Evolutionary conservation across 2,888 invertebrate species (phyloP), one percentile per base, ranked within the genome.

Genomic region (Yponomeuta malinellus): DNA sequence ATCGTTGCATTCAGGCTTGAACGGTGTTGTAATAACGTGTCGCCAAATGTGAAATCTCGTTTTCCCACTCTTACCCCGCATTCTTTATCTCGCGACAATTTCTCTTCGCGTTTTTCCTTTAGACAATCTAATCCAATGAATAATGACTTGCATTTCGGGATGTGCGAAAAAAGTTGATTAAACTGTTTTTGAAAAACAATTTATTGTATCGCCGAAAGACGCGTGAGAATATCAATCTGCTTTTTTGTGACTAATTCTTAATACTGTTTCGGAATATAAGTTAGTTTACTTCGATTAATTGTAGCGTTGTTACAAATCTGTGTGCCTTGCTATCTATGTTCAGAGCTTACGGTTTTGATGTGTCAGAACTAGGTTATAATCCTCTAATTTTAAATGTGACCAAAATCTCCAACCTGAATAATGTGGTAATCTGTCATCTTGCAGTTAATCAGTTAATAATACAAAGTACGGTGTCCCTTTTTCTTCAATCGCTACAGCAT

Each of bases 81-180:
- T 59, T 59, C 52, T 59, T 59, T 59, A 59, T 59, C 52, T 59
- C 15, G 52, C 52, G 52, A 59, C 52, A 59, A 59, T 59, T 59
- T 59, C 52, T 59, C 52, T 59, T 59, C 52, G 5, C 52, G 12
- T 59, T 59, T 59, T 59, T 59, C 52, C 52, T 59, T 59, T 15
- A 59, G 52, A 59, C 52, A 59, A 59, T 59, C 52, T 59, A 59
- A 59, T 59, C 52, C 52, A 59, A 59, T 59, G 52, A 59, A 59
- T 59, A 59, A 59, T 59, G 52, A 59, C 52, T 59, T 59, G 12
- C 5, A 59, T 59, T 59, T 59, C 5, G 52, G 52, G 52, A 0
- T 15, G 52, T 59, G 52, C 52, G 5, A 59, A 59, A 12, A 59
- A 59, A 59, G 15, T 59, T 15, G 52, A 59, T 59, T 59, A 59